phyloP scores from a whole-genome alignment of 2,797 vertebrate genomes.

The Galaxias olidus region DNA sequence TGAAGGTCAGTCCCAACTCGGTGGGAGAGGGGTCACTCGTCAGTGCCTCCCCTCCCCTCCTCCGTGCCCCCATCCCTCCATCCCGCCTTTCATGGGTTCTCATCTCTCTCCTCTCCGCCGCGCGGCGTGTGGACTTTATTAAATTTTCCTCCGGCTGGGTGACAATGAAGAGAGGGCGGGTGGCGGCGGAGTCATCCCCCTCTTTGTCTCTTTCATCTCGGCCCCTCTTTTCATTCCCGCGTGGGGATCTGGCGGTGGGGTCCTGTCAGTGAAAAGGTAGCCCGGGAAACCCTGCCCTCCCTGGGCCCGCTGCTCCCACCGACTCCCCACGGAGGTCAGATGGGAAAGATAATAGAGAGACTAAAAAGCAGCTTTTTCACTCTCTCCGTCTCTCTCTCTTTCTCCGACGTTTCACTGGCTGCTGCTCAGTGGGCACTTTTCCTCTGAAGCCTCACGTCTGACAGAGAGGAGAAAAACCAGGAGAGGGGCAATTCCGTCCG shows the following conservation, averaged over 20 bases:
- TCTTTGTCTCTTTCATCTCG: slow-evolving; percentile 67
- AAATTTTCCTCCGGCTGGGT: slow-evolving; percentile 74
- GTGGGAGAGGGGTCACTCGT: slow-evolving; percentile 79
- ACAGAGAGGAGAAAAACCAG: slow-evolving; percentile 35
- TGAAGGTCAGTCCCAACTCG: slow-evolving; percentile 84
- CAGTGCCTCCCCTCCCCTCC: slow-evolving; percentile 50
- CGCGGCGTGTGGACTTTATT: slow-evolving; percentile 77
- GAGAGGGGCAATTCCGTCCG: slow-evolving; percentile 27
- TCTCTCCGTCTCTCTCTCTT: slow-evolving; percentile 11
- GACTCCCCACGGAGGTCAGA: slow-evolving; percentile 64
- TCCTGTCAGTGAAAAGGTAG: slow-evolving; percentile 59
- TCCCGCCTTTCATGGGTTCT: slow-evolving; percentile 66
- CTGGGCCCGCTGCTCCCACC: slow-evolving; percentile 46
- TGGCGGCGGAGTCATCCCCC: slow-evolving; percentile 64
- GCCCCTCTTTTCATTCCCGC: slow-evolving; percentile 61
- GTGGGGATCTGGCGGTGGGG: slow-evolving; percentile 50
- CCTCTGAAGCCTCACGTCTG: slow-evolving; percentile 12
- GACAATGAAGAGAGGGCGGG: slow-evolving; percentile 65
- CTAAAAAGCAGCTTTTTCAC: slow-evolving; percentile 34
- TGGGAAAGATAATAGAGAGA: slow-evolving; percentile 39
- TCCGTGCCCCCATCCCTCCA: slow-evolving; percentile 44
- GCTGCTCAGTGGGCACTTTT: not conserved
- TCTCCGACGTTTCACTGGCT: slow-evolving; percentile 29
- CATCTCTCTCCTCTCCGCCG: slow-evolving; percentile 65
- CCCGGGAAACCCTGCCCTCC: slow-evolving; percentile 54